Evolutionary conservation across 2,797 vertebrate species (phyloP).

Genomic region (Trematomus bernacchii): DNA sequence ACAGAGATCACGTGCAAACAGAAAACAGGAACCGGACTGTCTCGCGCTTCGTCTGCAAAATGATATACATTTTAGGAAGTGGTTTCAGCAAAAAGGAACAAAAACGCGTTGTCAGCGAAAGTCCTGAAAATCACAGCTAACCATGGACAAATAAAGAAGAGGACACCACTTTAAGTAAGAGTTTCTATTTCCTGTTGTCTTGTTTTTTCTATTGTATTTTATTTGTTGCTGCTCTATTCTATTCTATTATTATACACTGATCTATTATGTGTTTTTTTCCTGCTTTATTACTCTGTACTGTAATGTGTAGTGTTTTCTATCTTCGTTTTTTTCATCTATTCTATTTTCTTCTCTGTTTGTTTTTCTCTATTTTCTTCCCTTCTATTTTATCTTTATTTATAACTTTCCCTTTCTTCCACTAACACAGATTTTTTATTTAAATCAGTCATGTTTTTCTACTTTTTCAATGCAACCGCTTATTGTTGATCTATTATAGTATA

Average conservation of each 20-base stretch:
- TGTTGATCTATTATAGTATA: neutral
- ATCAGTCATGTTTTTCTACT: neutral
- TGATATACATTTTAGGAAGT: slow-evolving; percentile 20
- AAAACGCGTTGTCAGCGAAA: neutral
- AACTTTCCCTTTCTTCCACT: neutral
- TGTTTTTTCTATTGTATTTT: neutral
- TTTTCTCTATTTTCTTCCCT: neutral
- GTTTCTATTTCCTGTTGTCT: neutral
- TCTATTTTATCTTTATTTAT: neutral
- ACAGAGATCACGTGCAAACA: slow-evolving; percentile 35
- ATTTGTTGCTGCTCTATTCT: neutral
- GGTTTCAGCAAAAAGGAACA: neutral
- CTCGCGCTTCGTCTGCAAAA: neutral
- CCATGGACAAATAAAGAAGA: neutral
- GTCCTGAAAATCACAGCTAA: slow-evolving; percentile 47
- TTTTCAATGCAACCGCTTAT: neutral
- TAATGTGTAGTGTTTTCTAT: neutral
- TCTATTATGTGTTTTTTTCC: neutral
- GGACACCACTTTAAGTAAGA: slow-evolving; percentile 10
- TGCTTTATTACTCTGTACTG: neutral
- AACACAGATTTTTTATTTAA: neutral
- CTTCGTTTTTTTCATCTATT: neutral
- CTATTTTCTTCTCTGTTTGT: neutral
- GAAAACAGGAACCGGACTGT: slow-evolving; percentile 20
- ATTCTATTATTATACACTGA: neutral